Conservation (phyloP, 1,140 invertebrate species). For the Linepithema humile region DNA sequence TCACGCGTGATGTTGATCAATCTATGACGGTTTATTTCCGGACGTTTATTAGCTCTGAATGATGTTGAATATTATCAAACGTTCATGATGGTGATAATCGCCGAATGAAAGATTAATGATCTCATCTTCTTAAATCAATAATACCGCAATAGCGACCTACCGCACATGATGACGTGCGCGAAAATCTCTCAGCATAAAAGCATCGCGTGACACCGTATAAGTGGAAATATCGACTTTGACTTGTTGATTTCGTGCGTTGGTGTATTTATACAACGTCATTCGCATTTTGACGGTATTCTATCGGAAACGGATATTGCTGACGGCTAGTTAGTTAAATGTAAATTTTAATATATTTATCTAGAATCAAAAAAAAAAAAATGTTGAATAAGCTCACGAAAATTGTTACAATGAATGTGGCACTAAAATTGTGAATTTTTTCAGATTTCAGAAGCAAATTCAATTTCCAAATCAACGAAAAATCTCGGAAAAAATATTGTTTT, state of each 20-base stretch:
- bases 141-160: background rate
- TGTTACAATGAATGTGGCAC: background rate
- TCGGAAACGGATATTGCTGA: constrained; percentile 31
- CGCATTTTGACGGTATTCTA: constrained; percentile 15
- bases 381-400: background rate
- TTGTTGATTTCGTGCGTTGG: constrained; percentile 44
- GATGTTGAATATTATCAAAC: constrained; percentile 35
- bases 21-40: background rate
- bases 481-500: no score
- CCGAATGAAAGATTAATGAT: constrained; percentile 31
- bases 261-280: constrained; percentile 46
- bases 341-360: constrained; percentile 22
- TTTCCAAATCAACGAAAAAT: no score
- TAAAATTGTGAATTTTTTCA: no score
- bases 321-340: background rate
- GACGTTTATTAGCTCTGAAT: background rate
- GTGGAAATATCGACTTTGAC: constrained; percentile 40
- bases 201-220: constrained; percentile 10
- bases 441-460: no score
- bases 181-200: constrained; percentile 19
- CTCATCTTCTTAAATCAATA: constrained; percentile 36
- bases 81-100: background rate
- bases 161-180: constrained; percentile 5
- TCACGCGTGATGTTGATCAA: background rate
- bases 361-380: background rate